Percentiles rank a stretch among this genome's conserved stretches.
Evolutionary conservation across 2,888 invertebrate genomes (phyloP).

Genomic region (Agonopterix alstromeriana): DNA sequence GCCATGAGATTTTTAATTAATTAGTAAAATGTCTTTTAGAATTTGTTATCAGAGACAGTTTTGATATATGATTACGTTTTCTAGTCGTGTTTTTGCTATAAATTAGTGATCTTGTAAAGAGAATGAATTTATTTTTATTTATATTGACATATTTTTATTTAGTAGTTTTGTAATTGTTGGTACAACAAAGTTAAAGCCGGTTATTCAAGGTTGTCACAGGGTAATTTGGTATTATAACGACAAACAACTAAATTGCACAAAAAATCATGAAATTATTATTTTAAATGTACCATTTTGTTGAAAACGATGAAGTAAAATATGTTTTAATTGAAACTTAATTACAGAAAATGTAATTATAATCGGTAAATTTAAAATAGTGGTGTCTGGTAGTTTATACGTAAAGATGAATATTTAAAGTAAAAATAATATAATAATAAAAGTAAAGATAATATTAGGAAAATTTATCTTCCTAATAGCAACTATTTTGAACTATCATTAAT

Average conservation of each 20-base stretch:
- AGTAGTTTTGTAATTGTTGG: neutral
- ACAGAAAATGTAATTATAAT: neutral
- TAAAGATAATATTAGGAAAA: slow-evolving; percentile 6
- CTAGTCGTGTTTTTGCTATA: slow-evolving; percentile 62
- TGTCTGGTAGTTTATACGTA: slow-evolving; percentile 1
- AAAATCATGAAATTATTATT: slow-evolving; percentile 21
- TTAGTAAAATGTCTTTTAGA: too few species aligned
- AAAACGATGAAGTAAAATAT: neutral
- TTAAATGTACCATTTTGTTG: slow-evolving; percentile 11
- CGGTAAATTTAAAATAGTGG: neutral
- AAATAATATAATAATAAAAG: too few species aligned
- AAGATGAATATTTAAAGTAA: slow-evolving; percentile 3
- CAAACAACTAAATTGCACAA: slow-evolving; percentile 33
- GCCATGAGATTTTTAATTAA: too few species aligned
- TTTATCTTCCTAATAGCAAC: slow-evolving; percentile 9
- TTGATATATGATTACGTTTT: slow-evolving; percentile 30
- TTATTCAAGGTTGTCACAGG: slow-evolving; percentile 57
- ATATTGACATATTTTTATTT: neutral
- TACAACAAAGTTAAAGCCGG: slow-evolving; percentile 22
- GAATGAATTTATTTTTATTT: slow-evolving; percentile 20
- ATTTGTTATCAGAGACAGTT: neutral
- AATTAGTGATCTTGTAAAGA: slow-evolving; percentile 26
- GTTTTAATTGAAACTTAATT: neutral
- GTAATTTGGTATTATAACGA: slow-evolving; percentile 26
- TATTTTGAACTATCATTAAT: slow-evolving; percentile 11